Percentiles rank a stretch among this genome's conserved stretches.
These are phyloP conservation scores for Aegotheles bennettii DNA, from an alignment of 2,113 vertebrate genomes.

Conservation along the genomic window DNA sequence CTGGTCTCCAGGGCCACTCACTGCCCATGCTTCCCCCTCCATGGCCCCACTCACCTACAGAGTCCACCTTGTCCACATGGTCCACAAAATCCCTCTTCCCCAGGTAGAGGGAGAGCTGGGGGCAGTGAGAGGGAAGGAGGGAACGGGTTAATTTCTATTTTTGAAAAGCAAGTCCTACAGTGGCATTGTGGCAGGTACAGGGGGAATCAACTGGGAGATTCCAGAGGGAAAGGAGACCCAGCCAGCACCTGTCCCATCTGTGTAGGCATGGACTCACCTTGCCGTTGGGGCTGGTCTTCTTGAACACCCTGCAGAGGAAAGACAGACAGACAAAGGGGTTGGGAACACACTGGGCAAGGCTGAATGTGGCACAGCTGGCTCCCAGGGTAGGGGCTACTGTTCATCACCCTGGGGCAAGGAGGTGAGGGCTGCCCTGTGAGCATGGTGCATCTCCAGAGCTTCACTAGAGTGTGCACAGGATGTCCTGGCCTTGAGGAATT, in stretches of 20 bases:
- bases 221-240: not conserved
- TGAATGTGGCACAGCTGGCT: not conserved
- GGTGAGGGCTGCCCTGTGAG: not conserved
- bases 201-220: not conserved
- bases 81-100: conserved; percentile 89
- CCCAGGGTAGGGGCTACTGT: not conserved
- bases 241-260: accelerated
- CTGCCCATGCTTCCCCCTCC: not conserved
- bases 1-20: accelerated
- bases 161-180: not conserved
- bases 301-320: conserved; percentile 77
- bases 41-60: conserved; percentile 76
- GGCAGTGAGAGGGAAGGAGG: not conserved
- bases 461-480: accelerated
- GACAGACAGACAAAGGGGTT: not conserved
- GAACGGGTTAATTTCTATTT: not conserved
- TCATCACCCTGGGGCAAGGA: not conserved
- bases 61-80: conserved; percentile 76
- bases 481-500: not conserved
- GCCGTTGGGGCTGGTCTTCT: conserved; percentile 84
- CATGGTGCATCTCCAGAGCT: not conserved
- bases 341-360: not conserved
- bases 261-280: conserved; percentile 64
- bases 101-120: conserved; percentile 85
- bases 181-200: accelerated